phyloP scores from a whole-genome alignment of 2,113 vertebrate genomes.

The Grammomys surdaster region DNA sequence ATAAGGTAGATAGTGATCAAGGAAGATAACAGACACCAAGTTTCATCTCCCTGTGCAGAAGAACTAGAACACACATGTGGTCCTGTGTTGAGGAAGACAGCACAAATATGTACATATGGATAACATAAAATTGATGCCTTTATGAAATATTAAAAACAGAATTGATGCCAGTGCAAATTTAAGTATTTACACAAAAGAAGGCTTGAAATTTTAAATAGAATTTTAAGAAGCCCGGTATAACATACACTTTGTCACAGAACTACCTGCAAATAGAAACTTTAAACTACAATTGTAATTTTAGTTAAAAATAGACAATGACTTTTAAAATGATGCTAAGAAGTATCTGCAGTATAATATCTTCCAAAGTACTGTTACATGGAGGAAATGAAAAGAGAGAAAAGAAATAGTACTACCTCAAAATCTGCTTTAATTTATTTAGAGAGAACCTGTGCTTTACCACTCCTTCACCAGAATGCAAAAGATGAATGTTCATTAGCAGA shows the following conservation, averaged over 20 bases:
- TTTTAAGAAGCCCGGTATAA: background rate
- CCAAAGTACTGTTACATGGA: background rate
- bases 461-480: slow-evolving; percentile 57
- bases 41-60: too few species aligned
- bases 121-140: background rate
- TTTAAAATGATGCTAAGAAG: background rate
- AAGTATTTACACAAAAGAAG: background rate
- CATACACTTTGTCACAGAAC: background rate
- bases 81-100: rapidly evolving
- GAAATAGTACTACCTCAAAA: background rate
- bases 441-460: slow-evolving; percentile 54
- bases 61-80: background rate
- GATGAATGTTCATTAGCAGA: slow-evolving; percentile 41
- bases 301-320: background rate
- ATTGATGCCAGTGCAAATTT: background rate
- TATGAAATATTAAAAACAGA: background rate
- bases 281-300: background rate
- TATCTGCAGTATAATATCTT: background rate
- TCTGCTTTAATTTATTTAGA: slow-evolving; percentile 71
- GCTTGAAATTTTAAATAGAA: slow-evolving; percentile 31
- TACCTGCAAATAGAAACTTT: background rate
- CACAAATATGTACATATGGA: background rate
- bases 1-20: background rate
- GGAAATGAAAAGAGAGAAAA: background rate
- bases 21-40: background rate